These are phyloP conservation scores for Excalfactoria chinensis DNA, from an alignment of 2,113 vertebrate species.

Conservation along the genomic window DNA sequence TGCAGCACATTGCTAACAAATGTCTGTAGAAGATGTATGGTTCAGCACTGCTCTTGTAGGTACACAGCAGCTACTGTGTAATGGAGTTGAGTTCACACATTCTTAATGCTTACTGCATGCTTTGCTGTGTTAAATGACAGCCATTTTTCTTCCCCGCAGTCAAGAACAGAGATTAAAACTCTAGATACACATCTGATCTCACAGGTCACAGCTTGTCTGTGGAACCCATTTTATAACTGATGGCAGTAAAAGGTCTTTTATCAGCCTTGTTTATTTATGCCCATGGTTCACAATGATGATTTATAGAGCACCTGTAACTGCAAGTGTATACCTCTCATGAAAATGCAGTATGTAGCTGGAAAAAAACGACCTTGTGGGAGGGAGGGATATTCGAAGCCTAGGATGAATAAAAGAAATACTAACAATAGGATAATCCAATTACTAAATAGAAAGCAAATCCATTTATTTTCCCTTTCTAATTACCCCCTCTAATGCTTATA, in stretches of 20 bases:
- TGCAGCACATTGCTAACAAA: not conserved
- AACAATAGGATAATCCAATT: not conserved
- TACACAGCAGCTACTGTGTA: not conserved
- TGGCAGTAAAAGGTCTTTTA: slow-evolving; percentile 44
- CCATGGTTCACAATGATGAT: slow-evolving; percentile 26
- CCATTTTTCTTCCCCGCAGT: slow-evolving; percentile 4
- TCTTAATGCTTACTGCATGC: not conserved
- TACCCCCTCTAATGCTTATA: not conserved
- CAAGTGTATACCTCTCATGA: not conserved
- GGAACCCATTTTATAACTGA: not conserved
- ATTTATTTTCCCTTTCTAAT: not conserved
- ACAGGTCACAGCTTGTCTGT: slow-evolving; percentile 50
- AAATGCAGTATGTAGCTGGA: slow-evolving; percentile 4
- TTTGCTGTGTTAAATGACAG: slow-evolving; percentile 52
- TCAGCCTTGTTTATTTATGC: slow-evolving; percentile 52
- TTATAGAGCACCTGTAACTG: slow-evolving; percentile 41
- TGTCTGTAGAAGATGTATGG: not conserved
- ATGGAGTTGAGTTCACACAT: slow-evolving; percentile 1
- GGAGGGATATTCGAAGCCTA: not conserved
- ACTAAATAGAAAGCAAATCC: not conserved
- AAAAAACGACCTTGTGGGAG: slow-evolving; percentile 6
- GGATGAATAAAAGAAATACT: not conserved
- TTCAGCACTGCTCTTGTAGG: not conserved
- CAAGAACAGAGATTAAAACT: slow-evolving; percentile 41
- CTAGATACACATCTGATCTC: slow-evolving; percentile 39